Base-by-base conservation (phyloP, 2,888 invertebrate species). In the Lasioglossum leucozonium region DNA sequence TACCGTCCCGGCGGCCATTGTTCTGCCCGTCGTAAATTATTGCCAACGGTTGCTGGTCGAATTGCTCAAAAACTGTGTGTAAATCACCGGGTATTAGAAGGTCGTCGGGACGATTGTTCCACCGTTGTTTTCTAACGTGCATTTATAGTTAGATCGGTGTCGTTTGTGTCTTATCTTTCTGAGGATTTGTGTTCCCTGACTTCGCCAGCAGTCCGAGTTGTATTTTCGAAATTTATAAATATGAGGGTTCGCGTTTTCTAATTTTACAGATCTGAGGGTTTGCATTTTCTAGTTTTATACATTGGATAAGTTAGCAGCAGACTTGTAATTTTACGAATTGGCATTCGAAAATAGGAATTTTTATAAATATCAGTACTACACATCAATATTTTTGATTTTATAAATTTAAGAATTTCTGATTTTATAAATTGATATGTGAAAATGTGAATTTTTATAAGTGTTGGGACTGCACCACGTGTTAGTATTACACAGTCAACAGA, bases 1-100 rank as follows among this genome's bases (percentile, higher is more conserved):
- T 72, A 42, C 80, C 77, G 67, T 65, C 78, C 40, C 73, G 72
- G 78, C 73, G 42, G 55, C 81, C 87, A 90, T 90, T 90, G 90
- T 90, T 90, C 87, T 84, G 79, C 44, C 58, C 34, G 76, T 83
- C 81, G 80, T 88, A 85, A 88, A 88, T 87, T 88, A 87, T 88
- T 85, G 71, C 79, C 85, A 74, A 80, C 44, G 79, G 47, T 44
- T 42, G 77, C 71, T 42, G 78, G 72, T 87, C 82, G 74, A 79
- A 79, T 79, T 71, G 72, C 55, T 79, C 77, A 83, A 87, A 87
- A 82, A 79, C 65, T 58, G 4, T 58, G 81, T 78, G 83, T 86
- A 83, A 87, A 87, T 87, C 87, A 74, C 37, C 16, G 26, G 47
- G 26, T 62, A 81, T 86, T 82, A 79, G 79, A 86, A 83, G 82